Evolutionary conservation across 2,797 vertebrate species (phyloP).

Genomic region (Silurus aristotelis): DNA sequence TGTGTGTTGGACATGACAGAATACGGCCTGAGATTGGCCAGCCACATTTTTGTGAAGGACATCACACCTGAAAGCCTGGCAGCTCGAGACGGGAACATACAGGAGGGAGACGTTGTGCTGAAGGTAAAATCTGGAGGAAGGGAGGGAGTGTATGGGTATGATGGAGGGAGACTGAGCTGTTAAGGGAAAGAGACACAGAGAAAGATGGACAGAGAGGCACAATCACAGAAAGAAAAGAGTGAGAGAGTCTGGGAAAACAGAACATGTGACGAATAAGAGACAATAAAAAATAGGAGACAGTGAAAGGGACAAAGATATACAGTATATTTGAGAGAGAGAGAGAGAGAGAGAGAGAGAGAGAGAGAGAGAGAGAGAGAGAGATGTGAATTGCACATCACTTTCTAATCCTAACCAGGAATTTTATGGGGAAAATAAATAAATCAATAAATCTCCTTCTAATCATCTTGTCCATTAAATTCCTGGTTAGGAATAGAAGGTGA

Average conservation of each 20-base stretch:
- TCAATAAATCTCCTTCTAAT: too few relatives aligned
- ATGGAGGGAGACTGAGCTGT: not conserved
- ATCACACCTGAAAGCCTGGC: constrained; percentile 97
- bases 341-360: not conserved
- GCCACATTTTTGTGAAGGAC: constrained; percentile 99
- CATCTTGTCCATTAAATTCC: not conserved
- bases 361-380: not conserved
- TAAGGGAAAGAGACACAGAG: not conserved
- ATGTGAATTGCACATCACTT: not conserved
- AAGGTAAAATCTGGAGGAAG: constrained; percentile 79
- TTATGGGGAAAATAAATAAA: too few relatives aligned
- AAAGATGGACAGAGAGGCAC: not conserved
- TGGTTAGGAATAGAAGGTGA: not conserved
- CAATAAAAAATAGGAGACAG: too few relatives aligned
- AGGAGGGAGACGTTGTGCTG: constrained; percentile 97
- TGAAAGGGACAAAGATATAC: too few relatives aligned
- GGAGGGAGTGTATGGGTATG: not conserved
- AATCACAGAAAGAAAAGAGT: not conserved
- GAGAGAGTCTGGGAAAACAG: too few relatives aligned
- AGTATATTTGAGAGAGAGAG: not conserved
- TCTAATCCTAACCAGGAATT: not conserved
- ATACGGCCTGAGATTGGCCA: constrained; percentile 94
- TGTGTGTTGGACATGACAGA: constrained; percentile 68
- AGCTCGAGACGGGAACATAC: constrained; percentile 96
- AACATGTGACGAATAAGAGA: too few relatives aligned